phyloP scores from a whole-genome alignment of 2,888 invertebrate genomes.

The Lasioglossum pauxillum region DNA sequence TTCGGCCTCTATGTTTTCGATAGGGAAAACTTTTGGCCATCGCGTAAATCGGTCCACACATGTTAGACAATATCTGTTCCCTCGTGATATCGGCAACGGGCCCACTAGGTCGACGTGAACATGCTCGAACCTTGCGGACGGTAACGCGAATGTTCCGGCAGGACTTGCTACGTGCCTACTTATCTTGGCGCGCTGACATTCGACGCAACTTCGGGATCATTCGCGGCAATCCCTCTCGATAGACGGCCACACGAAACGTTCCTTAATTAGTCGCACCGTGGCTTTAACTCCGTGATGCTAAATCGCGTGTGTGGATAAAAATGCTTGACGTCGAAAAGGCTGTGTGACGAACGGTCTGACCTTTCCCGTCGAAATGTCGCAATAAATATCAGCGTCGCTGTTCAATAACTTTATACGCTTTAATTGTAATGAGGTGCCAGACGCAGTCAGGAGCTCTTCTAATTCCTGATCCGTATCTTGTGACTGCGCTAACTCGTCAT shows the following conservation, averaged over 20 bases:
- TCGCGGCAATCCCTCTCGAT: slow-evolving; percentile 2
- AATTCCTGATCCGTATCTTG: no score
- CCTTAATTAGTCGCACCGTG: not conserved
- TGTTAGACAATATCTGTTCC: not conserved
- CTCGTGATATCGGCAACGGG: not conserved
- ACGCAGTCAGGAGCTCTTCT: no score
- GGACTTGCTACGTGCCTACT: not conserved
- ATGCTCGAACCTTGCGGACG: not conserved
- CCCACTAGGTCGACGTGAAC: slow-evolving; percentile 14
- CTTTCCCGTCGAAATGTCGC: not conserved
- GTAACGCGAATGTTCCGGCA: not conserved
- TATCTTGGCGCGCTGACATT: slow-evolving; percentile 12
- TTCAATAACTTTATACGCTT: no score
- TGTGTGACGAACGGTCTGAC: not conserved
- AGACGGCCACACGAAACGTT: slow-evolving; percentile 7
- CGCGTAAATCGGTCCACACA: not conserved
- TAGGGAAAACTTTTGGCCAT: not conserved
- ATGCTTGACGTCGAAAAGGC: not conserved
- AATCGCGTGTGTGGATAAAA: not conserved
- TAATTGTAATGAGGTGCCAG: no score
- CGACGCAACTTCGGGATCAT: not conserved
- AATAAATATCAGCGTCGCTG: not conserved
- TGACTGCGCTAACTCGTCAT: no score
- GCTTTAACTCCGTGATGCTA: not conserved
- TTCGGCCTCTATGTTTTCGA: no score